A percentile compares a stretch with the other conserved stretches of the same genome.
Evolutionary conservation across 35 echinoderm and acorn worm species (phyloP).

Genomic region (Stichopus chloronotus): DNA sequence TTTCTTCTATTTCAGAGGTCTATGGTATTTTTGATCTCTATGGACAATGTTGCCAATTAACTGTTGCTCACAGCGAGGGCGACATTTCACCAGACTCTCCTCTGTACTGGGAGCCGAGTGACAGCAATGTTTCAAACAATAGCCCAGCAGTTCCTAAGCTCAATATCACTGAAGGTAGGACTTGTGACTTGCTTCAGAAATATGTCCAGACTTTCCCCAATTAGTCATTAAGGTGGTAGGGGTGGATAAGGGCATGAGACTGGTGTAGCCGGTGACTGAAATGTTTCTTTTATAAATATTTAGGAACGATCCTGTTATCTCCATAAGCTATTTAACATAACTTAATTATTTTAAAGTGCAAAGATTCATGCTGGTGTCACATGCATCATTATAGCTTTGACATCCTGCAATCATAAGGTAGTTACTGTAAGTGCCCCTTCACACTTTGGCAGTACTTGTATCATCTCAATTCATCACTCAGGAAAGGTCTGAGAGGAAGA

Average conservation of each 20-base stretch:
- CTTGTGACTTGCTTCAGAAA: neutral
- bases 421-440: too few relatives aligned
- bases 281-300: too few relatives aligned
- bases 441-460: too few relatives aligned
- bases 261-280: too few relatives aligned
- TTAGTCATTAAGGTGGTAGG: neutral
- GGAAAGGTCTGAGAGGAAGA: too few relatives aligned
- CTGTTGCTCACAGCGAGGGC: constrained; percentile 42
- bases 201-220: neutral
- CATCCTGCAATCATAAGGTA: too few relatives aligned
- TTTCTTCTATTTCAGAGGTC: constrained; percentile 71
- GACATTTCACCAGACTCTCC: constrained; percentile 50
- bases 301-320: too few relatives aligned
- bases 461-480: too few relatives aligned
- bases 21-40: constrained; percentile 95
- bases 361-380: too few relatives aligned
- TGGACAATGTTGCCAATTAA: constrained; percentile 92
- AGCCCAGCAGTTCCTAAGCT: constrained; percentile 24
- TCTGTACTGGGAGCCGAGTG: constrained; percentile 45
- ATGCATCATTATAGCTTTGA: too few relatives aligned
- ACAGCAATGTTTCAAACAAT: constrained; percentile 58
- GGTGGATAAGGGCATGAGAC: neutral
- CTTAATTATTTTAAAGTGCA: too few relatives aligned
- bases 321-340: too few relatives aligned
- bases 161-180: constrained; percentile 2